Percentiles rank a stretch among this genome's conserved stretches.
Evolutionary conservation across 2,797 vertebrate genomes (phyloP).

Genomic region (Micropoecilia bifurca): DNA sequence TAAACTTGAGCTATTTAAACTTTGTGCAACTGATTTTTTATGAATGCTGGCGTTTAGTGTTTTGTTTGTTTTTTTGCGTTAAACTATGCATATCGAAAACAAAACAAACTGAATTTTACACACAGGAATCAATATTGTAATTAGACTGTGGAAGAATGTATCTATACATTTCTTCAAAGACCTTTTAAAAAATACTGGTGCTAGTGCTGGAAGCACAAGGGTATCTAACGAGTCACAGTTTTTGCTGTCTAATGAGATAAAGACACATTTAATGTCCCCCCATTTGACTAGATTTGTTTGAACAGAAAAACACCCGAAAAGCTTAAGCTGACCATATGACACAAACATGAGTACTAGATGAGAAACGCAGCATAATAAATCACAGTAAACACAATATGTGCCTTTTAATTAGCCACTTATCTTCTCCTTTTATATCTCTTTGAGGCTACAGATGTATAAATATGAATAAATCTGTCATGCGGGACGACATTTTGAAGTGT

Average conservation of each 20-base stretch:
- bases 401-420: not conserved
- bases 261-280: not conserved
- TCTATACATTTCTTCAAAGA: not conserved
- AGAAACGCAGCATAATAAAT: not conserved
- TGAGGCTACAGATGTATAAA: not conserved
- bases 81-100: not conserved
- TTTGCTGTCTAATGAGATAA: not conserved
- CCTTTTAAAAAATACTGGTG: not conserved
- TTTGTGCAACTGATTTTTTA: not conserved
- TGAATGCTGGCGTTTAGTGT: not conserved
- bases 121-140: not conserved
- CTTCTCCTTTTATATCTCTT: not conserved
- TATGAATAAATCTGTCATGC: not conserved
- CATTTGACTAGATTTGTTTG: not conserved
- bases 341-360: not conserved
- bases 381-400: not conserved
- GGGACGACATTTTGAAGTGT: not conserved
- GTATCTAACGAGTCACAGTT: not conserved
- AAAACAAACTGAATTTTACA: not conserved
- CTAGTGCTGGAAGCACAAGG: not conserved
- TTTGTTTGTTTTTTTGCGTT: not conserved
- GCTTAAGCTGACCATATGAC: not conserved
- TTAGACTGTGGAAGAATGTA: not conserved
- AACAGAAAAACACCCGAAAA: not conserved
- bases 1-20: not conserved